These are phyloP conservation scores for Chelonus insularis DNA, from an alignment of 1,140 invertebrate species.

Conservation along the genomic window DNA sequence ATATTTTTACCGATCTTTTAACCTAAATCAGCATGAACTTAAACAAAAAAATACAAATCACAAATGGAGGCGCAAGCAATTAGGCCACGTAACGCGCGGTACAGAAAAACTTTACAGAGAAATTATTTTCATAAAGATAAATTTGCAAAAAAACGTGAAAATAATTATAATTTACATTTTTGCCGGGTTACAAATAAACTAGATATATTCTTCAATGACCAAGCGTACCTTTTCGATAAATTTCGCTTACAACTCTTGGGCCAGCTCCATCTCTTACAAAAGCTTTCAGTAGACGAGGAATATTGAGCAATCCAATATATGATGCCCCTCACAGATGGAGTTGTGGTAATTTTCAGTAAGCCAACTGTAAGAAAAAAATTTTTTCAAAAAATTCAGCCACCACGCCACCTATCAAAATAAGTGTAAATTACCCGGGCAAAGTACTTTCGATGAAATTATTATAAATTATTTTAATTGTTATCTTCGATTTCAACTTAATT, in stretches of 20 bases:
- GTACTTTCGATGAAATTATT: too few species aligned
- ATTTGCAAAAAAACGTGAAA: neutral
- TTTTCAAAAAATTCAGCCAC: too few species aligned
- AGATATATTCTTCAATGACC: constrained; percentile 15
- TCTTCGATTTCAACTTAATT: too few species aligned
- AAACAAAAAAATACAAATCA: constrained; percentile 7
- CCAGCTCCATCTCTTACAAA: constrained; percentile 33
- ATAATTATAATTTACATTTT: constrained; percentile 10
- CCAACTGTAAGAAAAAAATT: too few species aligned
- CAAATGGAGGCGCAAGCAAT: constrained; percentile 12
- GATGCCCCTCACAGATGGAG: constrained; percentile 29
- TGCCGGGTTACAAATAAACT: constrained; percentile 15
- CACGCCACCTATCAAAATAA: too few species aligned
- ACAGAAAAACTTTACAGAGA: too few species aligned
- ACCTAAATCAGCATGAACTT: constrained; percentile 10
- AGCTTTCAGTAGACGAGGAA: constrained; percentile 22
- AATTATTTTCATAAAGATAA: neutral
- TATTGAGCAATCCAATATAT: constrained; percentile 24
- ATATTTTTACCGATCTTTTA: constrained; percentile 5
- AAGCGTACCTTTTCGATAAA: constrained; percentile 30
- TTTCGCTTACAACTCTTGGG: constrained; percentile 19
- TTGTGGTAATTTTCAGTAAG: too few species aligned
- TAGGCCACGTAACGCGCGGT: constrained; percentile 19
- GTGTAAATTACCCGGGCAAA: too few species aligned
- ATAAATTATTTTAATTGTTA: too few species aligned